Percentiles rank a stretch among this genome's conserved stretches.
These are phyloP conservation scores for Alfaro cultratus DNA, from an alignment of 2,797 vertebrate genomes.

Conservation along the genomic window DNA sequence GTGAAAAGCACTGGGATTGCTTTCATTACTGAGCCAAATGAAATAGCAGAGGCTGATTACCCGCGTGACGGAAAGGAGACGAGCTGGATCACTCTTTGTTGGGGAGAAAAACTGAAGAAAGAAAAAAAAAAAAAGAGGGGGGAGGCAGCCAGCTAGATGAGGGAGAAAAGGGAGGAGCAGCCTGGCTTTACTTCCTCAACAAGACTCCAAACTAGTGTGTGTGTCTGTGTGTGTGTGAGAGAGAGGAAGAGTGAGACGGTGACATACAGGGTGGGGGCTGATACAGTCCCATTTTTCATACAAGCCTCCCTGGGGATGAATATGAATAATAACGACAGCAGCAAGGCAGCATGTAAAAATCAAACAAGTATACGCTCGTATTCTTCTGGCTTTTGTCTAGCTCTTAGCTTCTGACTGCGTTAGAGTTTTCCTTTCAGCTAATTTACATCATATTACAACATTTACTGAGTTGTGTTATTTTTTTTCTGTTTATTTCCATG, in stretches of 20 bases:
- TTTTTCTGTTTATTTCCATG: slow-evolving; percentile 1
- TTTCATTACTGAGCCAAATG: slow-evolving; percentile 84
- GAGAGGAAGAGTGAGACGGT: slow-evolving; percentile 38
- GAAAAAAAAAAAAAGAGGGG: slow-evolving; percentile 7
- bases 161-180: slow-evolving; percentile 14
- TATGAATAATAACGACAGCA: slow-evolving; percentile 70
- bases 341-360: slow-evolving; percentile 65
- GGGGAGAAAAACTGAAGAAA: slow-evolving; percentile 48
- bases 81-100: slow-evolving; percentile 64
- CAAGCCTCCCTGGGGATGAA: slow-evolving; percentile 63
- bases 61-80: slow-evolving; percentile 75
- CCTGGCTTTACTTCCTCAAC: slow-evolving; percentile 57
- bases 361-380: slow-evolving; percentile 56
- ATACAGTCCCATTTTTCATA: slow-evolving; percentile 67
- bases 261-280: slow-evolving; percentile 50
- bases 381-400: slow-evolving; percentile 43
- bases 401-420: slow-evolving; percentile 27
- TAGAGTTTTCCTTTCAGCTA: slow-evolving; percentile 11
- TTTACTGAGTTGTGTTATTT: slow-evolving; percentile 5
- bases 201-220: slow-evolving; percentile 56
- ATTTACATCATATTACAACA: slow-evolving; percentile 18
- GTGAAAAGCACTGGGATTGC: slow-evolving; percentile 82
- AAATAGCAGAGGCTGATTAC: slow-evolving; percentile 82
- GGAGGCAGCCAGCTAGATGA: neutral
- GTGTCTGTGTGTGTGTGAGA: slow-evolving; percentile 38